Conservation (phyloP, 2,888 invertebrate genomes). For the Helicoverpa assulta region DNA sequence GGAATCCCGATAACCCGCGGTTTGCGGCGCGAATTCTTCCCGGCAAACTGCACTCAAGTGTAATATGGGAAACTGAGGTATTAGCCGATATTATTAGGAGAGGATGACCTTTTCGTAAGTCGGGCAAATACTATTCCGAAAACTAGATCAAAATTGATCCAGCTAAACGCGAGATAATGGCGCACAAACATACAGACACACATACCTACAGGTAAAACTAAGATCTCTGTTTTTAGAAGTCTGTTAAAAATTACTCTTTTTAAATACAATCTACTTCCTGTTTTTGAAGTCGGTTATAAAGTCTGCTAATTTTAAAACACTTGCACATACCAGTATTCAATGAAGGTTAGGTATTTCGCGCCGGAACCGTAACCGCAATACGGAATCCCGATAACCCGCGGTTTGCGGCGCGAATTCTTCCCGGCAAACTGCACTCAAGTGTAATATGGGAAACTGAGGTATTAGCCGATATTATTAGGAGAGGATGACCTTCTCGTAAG, state of each 20-base stretch:
- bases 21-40: conserved; percentile 40
- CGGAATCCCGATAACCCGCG: conserved; percentile 34
- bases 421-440: conserved; percentile 26
- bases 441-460: conserved; percentile 17
- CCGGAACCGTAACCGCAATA: conserved; percentile 29
- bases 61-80: conserved; percentile 16
- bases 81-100: not conserved
- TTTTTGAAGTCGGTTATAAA: no score
- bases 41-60: conserved; percentile 25
- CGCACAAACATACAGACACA: no score
- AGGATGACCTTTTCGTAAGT: not conserved
- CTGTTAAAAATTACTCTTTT: no score
- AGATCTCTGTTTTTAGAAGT: no score
- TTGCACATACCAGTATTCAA: not conserved
- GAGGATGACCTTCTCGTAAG: not conserved
- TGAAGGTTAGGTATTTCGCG: conserved; percentile 2
- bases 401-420: conserved; percentile 40
- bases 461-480: not conserved
- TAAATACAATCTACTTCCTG: no score
- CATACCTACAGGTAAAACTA: no score
- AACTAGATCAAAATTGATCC: no score
- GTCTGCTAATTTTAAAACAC: no score
- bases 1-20: conserved; percentile 35
- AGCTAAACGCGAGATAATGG: no score
- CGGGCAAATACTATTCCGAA: no score